Percentiles rank a stretch among this genome's conserved stretches.
phyloP scores from a whole-genome alignment of 2,888 invertebrate genomes.

The Thymelicus sylvestris region DNA sequence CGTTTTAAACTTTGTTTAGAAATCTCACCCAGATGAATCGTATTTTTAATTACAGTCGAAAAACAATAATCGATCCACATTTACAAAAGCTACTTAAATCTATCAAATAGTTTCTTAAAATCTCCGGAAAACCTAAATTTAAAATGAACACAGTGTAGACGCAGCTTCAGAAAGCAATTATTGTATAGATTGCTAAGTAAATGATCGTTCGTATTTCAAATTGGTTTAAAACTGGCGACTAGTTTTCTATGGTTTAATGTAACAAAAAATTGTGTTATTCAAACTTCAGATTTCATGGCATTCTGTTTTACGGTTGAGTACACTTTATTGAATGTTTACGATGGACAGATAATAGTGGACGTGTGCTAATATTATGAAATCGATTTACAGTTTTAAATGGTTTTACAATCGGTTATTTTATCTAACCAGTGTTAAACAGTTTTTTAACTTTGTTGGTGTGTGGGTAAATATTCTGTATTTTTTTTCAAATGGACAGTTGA shows the following conservation, averaged over 20 bases:
- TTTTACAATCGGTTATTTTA: too few species aligned
- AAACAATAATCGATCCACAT: too few species aligned
- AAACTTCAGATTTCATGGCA: constrained; percentile 21
- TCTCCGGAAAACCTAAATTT: constrained; percentile 16
- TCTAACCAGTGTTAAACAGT: too few species aligned
- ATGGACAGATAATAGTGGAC: not conserved
- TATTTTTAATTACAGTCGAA: too few species aligned
- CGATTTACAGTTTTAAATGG: not conserved
- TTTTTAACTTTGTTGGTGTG: too few species aligned
- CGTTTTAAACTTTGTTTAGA: too few species aligned
- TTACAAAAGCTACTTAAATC: too few species aligned
- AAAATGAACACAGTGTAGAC: not conserved
- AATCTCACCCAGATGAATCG: too few species aligned
- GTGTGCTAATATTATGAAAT: constrained; percentile 1
- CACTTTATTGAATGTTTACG: constrained; percentile 15
- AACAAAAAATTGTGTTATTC: constrained; percentile 49
- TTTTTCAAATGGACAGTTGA: too few species aligned
- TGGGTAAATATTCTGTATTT: too few species aligned
- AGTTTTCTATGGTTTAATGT: constrained; percentile 43
- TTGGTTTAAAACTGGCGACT: constrained; percentile 40
- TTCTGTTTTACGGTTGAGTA: constrained; percentile 19
- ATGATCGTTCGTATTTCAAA: constrained; percentile 45
- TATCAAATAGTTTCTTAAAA: too few species aligned
- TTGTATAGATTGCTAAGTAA: constrained; percentile 37
- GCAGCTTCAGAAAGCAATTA: constrained; percentile 11